A percentile compares a stretch with the other conserved stretches of the same genome.
phyloP scores from a whole-genome alignment of 2,888 invertebrate species.

The Caenorhabditis angaria region DNA sequence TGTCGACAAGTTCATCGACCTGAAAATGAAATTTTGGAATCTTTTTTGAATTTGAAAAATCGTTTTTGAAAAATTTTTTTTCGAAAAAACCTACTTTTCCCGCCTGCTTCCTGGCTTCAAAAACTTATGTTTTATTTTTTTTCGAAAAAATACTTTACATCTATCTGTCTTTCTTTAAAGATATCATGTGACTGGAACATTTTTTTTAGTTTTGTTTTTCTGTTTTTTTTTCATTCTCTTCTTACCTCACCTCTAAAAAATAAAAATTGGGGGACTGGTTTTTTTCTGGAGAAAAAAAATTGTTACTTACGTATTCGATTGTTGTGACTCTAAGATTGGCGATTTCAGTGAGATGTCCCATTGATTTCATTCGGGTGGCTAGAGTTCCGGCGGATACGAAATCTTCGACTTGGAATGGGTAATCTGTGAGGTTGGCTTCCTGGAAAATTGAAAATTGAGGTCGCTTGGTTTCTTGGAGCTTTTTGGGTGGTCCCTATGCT shows the following conservation, averaged over 20 bases:
- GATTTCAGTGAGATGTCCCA: slow-evolving; percentile 56
- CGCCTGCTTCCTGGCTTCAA: too few species aligned
- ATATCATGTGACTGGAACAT: slow-evolving; percentile 5
- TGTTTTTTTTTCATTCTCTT: background rate
- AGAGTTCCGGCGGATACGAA: slow-evolving; percentile 52
- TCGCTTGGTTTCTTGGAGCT: too few species aligned
- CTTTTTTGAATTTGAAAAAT: background rate
- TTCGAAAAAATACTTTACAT: background rate
- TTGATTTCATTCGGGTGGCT: slow-evolving; percentile 57
- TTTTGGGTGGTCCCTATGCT: too few species aligned
- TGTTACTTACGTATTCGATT: slow-evolving; percentile 55
- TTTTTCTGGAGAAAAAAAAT: background rate
- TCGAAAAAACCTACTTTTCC: too few species aligned
- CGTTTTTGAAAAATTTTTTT: background rate
- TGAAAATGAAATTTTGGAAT: slow-evolving; percentile 29
- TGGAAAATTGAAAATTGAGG: too few species aligned
- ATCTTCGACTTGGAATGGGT: slow-evolving; percentile 51
- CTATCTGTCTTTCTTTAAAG: background rate
- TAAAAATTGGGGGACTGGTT: background rate
- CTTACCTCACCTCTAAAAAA: background rate
- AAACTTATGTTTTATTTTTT: background rate
- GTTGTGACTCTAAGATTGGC: slow-evolving; percentile 59
- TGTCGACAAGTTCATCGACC: slow-evolving; percentile 54
- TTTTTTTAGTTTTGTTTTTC: background rate
- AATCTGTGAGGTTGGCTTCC: slow-evolving; percentile 36